phyloP scores from a whole-genome alignment of 2,888 invertebrate species.

The Phortica okadai region DNA sequence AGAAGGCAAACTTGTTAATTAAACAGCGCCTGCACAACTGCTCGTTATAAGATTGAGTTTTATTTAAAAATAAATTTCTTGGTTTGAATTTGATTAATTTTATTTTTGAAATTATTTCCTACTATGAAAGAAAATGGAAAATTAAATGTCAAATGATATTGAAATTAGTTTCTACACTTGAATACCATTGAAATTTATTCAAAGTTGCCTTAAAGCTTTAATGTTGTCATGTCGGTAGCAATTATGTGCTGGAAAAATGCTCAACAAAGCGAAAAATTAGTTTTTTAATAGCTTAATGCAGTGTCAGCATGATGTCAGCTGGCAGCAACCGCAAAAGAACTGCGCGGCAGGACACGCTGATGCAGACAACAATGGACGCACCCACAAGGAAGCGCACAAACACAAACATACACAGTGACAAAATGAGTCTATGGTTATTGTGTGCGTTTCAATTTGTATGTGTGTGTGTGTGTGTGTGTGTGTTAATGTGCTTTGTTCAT shows the following conservation, averaged over 20 bases:
- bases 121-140: neutral
- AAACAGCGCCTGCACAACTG: no score
- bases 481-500: neutral
- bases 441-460: neutral
- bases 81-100: neutral
- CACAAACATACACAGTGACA: neutral
- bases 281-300: slow-evolving; percentile 54
- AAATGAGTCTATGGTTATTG: neutral
- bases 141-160: slow-evolving; percentile 30
- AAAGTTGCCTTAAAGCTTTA: slow-evolving; percentile 29
- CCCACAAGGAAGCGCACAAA: neutral
- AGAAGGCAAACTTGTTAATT: no score
- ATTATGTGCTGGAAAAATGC: slow-evolving; percentile 62
- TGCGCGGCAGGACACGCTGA: neutral
- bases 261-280: slow-evolving; percentile 64
- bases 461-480: slow-evolving; percentile 5
- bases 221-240: slow-evolving; percentile 38
- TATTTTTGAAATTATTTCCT: neutral
- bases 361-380: neutral
- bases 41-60: no score
- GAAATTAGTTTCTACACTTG: neutral
- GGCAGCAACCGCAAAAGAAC: neutral
- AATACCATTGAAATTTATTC: neutral
- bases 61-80: no score
- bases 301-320: neutral